Percentiles rank a stretch among this genome's conserved stretches.
Evolutionary conservation across 1,140 invertebrate genomes (phyloP).

Genomic region (Phortica variegata): DNA sequence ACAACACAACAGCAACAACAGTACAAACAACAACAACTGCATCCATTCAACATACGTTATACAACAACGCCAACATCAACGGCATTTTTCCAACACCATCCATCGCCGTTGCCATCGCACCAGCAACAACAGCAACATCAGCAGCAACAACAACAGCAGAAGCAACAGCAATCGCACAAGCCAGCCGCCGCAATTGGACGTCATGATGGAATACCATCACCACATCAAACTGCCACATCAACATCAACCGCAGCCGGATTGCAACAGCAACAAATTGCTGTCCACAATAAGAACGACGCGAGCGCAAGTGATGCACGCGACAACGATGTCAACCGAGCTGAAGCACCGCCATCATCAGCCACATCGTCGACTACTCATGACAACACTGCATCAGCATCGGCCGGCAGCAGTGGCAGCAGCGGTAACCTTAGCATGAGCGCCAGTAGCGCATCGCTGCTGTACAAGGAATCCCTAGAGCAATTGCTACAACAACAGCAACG

Average conservation of each 20-base stretch:
- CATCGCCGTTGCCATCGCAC: neutral
- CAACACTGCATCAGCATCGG: neutral
- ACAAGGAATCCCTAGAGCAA: slow-evolving; percentile 51
- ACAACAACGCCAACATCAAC: slow-evolving; percentile 14
- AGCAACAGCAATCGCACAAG: slow-evolving; percentile 31
- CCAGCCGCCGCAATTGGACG: slow-evolving; percentile 18
- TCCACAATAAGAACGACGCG: too few species aligned
- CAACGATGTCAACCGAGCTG: slow-evolving; percentile 40
- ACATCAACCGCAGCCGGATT: neutral
- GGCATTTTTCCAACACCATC: slow-evolving; percentile 10
- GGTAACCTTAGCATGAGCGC: slow-evolving; percentile 20
- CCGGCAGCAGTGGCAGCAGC: slow-evolving; percentile 22
- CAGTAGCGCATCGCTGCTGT: slow-evolving; percentile 33
- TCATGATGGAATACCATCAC: slow-evolving; percentile 32
- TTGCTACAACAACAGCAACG: slow-evolving; percentile 36
- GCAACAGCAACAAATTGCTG: too few species aligned
- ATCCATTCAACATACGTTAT: slow-evolving; percentile 18
- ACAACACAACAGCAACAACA: slow-evolving; percentile 24
- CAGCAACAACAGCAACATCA: slow-evolving; percentile 11
- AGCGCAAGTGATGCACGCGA: slow-evolving; percentile 12
- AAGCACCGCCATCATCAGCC: slow-evolving; percentile 8
- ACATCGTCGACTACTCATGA: too few species aligned
- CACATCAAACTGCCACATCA: slow-evolving; percentile 44
- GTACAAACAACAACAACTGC: slow-evolving; percentile 26
- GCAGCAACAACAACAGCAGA: slow-evolving; percentile 24